Evolutionary conservation across 1,140 invertebrate species (phyloP).

Genomic region (Eupeodes corollae): DNA sequence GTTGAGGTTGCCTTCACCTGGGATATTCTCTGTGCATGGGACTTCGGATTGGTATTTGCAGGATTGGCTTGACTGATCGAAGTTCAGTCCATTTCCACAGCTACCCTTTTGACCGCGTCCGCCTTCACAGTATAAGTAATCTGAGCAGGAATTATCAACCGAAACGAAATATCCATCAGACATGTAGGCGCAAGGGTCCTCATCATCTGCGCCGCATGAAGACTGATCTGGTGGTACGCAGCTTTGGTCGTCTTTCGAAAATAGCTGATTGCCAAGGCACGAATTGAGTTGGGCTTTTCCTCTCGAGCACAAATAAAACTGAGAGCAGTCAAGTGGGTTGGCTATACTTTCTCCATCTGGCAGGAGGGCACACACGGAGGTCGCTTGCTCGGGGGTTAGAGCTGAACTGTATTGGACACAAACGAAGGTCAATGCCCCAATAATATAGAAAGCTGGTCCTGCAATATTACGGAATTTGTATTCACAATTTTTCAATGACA

Average conservation of each 20-base stretch:
- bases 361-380: constrained; percentile 13
- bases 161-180: constrained; percentile 9
- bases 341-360: constrained; percentile 8
- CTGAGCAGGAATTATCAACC: constrained; percentile 8
- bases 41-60: constrained; percentile 11
- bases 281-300: constrained; percentile 4
- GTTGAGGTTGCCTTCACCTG: constrained; percentile 7
- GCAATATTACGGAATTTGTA: no score
- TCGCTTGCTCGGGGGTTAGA: constrained; percentile 4
- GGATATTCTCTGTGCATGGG: constrained; percentile 3
- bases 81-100: constrained; percentile 16
- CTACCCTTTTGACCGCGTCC: constrained; percentile 5
- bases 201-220: constrained; percentile 4
- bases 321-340: constrained; percentile 11
- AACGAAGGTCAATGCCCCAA: neutral
- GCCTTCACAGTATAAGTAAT: constrained; percentile 15
- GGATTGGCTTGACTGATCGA: constrained; percentile 10
- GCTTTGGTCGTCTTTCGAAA: constrained; percentile 3
- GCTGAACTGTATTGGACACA: neutral
- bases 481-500: no score
- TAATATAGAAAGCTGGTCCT: no score
- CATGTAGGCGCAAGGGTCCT: constrained; percentile 9
- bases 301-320: constrained; percentile 14
- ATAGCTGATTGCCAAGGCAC: constrained; percentile 3
- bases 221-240: constrained; percentile 1